Conservation (phyloP, 2,113 vertebrate species). For the Pangasianodon hypophthalmus region DNA sequence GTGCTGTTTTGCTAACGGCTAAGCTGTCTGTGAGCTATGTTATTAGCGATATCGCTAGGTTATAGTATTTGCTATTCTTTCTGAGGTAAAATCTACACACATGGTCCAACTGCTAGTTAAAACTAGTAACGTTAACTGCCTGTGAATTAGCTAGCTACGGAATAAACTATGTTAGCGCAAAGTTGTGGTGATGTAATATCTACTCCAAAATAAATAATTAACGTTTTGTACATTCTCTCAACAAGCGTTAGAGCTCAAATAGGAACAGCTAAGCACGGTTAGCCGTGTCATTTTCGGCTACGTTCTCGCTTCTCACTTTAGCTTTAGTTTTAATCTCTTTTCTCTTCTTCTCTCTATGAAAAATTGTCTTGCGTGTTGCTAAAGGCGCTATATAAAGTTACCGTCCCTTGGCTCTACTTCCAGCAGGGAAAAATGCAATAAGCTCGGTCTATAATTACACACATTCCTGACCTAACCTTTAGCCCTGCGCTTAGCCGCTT, state of each 20-base stretch:
- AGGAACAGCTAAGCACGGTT: neutral
- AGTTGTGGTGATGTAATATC: neutral
- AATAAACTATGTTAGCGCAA: neutral
- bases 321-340: neutral
- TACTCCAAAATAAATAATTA: neutral
- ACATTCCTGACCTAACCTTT: slow-evolving; percentile 74
- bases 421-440: slow-evolving; percentile 46
- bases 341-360: neutral
- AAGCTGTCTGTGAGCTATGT: neutral
- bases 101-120: neutral
- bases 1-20: neutral
- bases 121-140: neutral
- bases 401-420: slow-evolving; percentile 39
- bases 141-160: neutral
- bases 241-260: neutral
- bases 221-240: neutral
- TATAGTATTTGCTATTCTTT: neutral
- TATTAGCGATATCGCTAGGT: neutral
- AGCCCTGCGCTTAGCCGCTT: slow-evolving; percentile 59
- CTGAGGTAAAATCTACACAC: neutral
- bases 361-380: neutral
- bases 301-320: neutral
- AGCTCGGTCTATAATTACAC: slow-evolving; percentile 69
- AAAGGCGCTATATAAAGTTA: neutral
- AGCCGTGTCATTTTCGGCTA: neutral